Base-by-base conservation (phyloP, 1,140 invertebrate genomes). In the Drosophila micromelanica region DNA sequence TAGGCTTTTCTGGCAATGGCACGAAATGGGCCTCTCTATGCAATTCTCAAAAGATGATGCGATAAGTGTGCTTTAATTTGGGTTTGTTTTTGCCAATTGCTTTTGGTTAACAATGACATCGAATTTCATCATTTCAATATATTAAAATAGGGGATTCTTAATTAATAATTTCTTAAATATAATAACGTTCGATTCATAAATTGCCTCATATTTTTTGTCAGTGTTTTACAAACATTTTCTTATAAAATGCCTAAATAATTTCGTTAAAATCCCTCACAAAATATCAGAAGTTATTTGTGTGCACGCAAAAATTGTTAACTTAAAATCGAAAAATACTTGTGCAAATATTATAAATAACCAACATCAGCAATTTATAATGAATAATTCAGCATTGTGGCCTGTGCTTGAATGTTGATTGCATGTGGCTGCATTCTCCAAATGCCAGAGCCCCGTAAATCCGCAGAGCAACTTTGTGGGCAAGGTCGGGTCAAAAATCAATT, bases 401-500 rank as follows among this genome's bases (percentile, higher is more conserved):
- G 51, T 35, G 40, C 23, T 23, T 48, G 43, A 32, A 52, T 60
- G 74, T 56, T 80, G 75, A 75, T 78, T 80, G 68, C 61, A 57
- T 65, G 48, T 57, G 76, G 61, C 61, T 67, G 71, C 61, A 79
- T 61, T 59, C 8, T 17, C 17, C 48, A 42, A 51, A 76, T 61
- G 43, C 32, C 20, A 43, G 55, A 45, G 5, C 9, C 17, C 70
- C 60, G 12, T 15, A 43, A 23, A 42, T 45, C 38, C 38, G 68
- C 54, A 51, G 38, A 68, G 45, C 15, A 40, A 49, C 61, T 51
- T 30, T 61, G 57, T 69, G 56, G 64, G 43, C 55, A 73, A 64
- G 64, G 76, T 60, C 74, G 75, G 82, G 68, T 71, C 82, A 68
- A 82, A 84, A 86, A 86, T 76, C 82, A 86, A 86, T 86, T 86